Conservation (phyloP, 2,797 vertebrate species). For the Coracias cyanogaster region DNA sequence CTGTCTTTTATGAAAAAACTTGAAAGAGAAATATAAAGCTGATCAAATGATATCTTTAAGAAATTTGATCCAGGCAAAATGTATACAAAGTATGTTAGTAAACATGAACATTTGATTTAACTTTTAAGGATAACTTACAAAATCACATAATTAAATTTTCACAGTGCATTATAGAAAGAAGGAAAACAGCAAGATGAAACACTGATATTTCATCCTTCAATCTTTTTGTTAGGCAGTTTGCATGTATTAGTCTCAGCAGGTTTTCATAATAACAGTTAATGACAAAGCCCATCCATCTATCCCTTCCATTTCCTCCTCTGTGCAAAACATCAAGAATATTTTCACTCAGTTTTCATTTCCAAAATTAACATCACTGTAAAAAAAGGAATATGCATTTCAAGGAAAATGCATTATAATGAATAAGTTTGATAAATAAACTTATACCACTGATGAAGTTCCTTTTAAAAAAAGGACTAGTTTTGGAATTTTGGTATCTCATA, state of each 20-base stretch:
- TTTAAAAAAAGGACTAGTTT: not conserved
- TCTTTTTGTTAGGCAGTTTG: not conserved
- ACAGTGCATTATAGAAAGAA: not conserved
- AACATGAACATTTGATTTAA: not conserved
- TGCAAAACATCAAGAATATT: not conserved
- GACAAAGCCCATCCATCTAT: not conserved
- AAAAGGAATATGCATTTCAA: not conserved
- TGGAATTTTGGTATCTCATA: not conserved
- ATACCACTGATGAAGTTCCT: not conserved
- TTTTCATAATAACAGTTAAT: constrained; percentile 29
- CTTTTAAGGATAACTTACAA: not conserved
- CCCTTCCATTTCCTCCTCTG: constrained; percentile 20
- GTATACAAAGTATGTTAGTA: not conserved
- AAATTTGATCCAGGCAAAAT: not conserved
- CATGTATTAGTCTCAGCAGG: not conserved
- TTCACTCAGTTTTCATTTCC: not conserved
- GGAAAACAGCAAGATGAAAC: not conserved
- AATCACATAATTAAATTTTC: not conserved
- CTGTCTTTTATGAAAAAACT: not conserved
- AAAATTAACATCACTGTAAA: not conserved
- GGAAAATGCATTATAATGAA: not conserved
- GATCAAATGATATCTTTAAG: not conserved
- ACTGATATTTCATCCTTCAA: constrained; percentile 6
- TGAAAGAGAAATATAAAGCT: not conserved
- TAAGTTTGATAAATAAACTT: not conserved